Conservation (phyloP, 2,888 invertebrate genomes). For the Eristalis intricaria region DNA sequence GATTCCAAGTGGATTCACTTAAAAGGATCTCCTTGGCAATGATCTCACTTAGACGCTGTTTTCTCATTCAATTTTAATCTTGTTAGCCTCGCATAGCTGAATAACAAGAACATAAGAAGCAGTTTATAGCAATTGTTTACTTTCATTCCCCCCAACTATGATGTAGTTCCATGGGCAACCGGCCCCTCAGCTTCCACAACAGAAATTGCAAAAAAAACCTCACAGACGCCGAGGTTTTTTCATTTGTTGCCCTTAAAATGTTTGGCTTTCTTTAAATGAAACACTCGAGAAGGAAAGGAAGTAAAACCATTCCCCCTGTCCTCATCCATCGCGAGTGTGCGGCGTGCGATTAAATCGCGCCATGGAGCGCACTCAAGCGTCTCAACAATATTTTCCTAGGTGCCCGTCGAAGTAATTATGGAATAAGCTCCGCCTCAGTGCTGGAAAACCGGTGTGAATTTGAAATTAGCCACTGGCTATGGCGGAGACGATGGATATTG, state of each 20-base stretch:
- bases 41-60: neutral
- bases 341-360: constrained; percentile 46
- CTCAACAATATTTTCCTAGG: constrained; percentile 48
- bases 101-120: neutral
- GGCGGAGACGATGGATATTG: neutral
- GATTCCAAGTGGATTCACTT: neutral
- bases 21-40: neutral
- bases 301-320: neutral
- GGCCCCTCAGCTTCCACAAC: neutral
- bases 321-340: neutral
- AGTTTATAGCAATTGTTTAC: neutral
- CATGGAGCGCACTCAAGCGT: constrained; percentile 49
- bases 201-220: neutral
- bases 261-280: neutral
- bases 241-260: neutral
- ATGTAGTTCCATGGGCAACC: neutral
- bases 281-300: neutral
- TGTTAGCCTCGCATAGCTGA: neutral
- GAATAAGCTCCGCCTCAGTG: neutral
- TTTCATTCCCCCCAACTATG: neutral
- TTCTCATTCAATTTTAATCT: neutral
- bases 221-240: neutral
- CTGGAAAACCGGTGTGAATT: neutral
- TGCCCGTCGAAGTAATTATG: constrained; percentile 53
- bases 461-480: neutral